Evolutionary conservation across 2,797 vertebrate species (phyloP).

Genomic region (Iguana delicatissima): DNA sequence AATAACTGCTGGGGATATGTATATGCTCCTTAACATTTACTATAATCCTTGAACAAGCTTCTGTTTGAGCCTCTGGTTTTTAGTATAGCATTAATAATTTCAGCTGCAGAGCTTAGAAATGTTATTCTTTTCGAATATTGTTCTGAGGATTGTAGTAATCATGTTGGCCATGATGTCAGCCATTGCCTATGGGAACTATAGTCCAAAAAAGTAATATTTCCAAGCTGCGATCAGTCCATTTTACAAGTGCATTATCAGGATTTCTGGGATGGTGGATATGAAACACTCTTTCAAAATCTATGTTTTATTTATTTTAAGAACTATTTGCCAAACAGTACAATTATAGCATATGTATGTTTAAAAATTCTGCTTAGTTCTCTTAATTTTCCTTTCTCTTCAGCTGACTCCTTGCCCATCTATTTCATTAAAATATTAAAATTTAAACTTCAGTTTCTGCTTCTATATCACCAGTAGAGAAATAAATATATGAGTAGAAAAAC

Average conservation of each 20-base stretch:
- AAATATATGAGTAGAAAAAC: not conserved
- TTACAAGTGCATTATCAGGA: not conserved
- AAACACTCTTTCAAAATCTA: not conserved
- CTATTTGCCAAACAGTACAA: not conserved
- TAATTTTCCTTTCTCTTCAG: not conserved
- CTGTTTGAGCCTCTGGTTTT: not conserved
- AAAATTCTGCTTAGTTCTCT: not conserved
- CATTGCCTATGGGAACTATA: too few species aligned
- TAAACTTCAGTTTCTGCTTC: not conserved
- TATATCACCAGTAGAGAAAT: not conserved
- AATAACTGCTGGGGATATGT: too few species aligned
- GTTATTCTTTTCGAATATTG: too few species aligned
- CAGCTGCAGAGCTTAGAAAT: not conserved
- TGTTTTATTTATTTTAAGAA: not conserved
- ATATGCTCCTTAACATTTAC: too few species aligned
- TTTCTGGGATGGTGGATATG: not conserved
- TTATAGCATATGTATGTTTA: not conserved
- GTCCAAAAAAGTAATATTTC: too few species aligned
- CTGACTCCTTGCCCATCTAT: not conserved
- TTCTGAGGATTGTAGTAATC: too few species aligned
- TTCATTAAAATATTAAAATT: not conserved
- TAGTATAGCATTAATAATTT: not conserved
- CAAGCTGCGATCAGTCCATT: not conserved
- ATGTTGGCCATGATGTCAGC: not conserved
- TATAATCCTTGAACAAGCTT: not conserved